Evolutionary conservation across 2,888 invertebrate species (phyloP).

Genomic region (Epicampocera succincta): DNA sequence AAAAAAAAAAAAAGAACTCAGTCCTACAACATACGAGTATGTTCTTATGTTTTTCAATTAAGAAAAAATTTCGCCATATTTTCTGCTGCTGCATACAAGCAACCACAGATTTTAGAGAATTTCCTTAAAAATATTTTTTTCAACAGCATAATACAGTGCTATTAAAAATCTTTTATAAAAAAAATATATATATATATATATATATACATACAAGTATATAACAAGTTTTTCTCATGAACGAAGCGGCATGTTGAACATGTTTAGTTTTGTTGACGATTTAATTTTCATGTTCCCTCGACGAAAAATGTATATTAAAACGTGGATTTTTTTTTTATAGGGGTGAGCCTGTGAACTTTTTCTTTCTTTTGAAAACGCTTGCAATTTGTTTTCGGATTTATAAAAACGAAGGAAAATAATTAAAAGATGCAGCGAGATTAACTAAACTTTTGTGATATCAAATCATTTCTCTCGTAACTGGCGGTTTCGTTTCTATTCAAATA

Average conservation of each 20-base stretch:
- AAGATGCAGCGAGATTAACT: background rate
- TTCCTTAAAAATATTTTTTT: too few relatives aligned
- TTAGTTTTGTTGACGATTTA: background rate
- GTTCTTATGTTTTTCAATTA: background rate
- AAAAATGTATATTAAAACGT: slow-evolving; percentile 16
- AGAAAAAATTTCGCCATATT: too few relatives aligned
- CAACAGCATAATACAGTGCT: too few relatives aligned
- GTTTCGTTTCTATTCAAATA: too few relatives aligned
- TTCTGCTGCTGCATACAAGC: too few relatives aligned
- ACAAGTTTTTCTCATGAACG: slow-evolving; percentile 1
- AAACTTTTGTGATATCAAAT: too few relatives aligned
- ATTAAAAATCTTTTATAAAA: too few relatives aligned
- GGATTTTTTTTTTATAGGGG: slow-evolving; percentile 32
- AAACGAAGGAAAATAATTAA: slow-evolving; percentile 6
- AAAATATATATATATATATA: too few relatives aligned
- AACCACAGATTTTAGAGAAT: too few relatives aligned
- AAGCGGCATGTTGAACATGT: slow-evolving; percentile 21
- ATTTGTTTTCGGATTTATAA: background rate
- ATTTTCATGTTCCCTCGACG: background rate
- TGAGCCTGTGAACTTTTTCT: background rate
- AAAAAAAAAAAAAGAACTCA: too few relatives aligned
- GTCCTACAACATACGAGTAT: slow-evolving; percentile 12
- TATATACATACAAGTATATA: too few relatives aligned
- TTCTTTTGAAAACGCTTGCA: slow-evolving; percentile 11
- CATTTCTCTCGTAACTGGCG: background rate